phyloP scores from a whole-genome alignment of 2,797 vertebrate species.

The Sebastes flavidus region DNA sequence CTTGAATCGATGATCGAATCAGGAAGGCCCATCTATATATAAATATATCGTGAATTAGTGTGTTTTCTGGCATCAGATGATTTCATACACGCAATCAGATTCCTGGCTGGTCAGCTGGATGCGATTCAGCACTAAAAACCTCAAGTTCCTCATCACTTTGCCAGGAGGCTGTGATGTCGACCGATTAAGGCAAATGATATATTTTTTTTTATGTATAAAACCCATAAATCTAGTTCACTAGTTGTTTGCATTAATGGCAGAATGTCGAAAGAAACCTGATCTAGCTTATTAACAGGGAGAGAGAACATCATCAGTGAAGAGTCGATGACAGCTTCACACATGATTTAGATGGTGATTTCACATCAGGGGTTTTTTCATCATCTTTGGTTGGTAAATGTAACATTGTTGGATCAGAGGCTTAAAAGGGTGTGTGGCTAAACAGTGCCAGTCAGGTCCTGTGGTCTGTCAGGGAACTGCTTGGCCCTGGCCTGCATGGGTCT shows the following conservation, averaged over 20 bases:
- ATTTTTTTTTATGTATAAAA: background rate
- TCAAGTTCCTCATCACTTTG: constrained; percentile 49
- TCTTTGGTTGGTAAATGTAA: constrained; percentile 31
- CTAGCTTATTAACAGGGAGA: background rate
- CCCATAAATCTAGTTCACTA: constrained; percentile 16
- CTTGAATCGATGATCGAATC: constrained; percentile 29
- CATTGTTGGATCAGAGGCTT: constrained; percentile 52
- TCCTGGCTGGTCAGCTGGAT: constrained; percentile 75
- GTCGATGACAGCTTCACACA: background rate
- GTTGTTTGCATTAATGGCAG: constrained; percentile 23
- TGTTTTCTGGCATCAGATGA: constrained; percentile 79
- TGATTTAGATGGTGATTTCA: background rate
- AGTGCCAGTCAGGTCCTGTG: constrained; percentile 64
- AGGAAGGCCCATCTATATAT: constrained; percentile 26
- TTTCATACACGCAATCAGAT: constrained; percentile 79
- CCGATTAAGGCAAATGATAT: background rate
- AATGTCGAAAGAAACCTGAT: constrained; percentile 33
- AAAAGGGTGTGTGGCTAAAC: constrained; percentile 66
- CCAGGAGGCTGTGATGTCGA: background rate
- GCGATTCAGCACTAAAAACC: constrained; percentile 46
- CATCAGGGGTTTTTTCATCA: background rate
- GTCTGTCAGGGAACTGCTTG: constrained; percentile 64
- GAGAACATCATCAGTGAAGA: background rate
- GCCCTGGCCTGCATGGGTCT: constrained; percentile 55
- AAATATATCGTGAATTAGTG: constrained; percentile 65